These are phyloP conservation scores for Gymnoscelis rufifasciata DNA, from an alignment of 2,888 invertebrate species.

Conservation along the genomic window DNA sequence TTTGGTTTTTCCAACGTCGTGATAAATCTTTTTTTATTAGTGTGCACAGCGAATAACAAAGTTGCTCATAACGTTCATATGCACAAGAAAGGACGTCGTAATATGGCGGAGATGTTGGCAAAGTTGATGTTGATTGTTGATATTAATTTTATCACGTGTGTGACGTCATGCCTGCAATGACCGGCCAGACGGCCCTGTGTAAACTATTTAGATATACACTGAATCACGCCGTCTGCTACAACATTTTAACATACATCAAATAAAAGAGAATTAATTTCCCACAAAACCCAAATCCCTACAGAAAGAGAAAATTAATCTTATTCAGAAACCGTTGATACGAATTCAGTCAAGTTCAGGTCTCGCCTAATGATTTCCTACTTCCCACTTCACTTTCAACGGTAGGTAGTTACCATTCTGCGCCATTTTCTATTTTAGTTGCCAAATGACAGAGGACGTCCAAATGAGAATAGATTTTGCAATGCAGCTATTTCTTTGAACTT, in stretches of 20 bases:
- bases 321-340: slow-evolving; percentile 22
- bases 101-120: slow-evolving; percentile 36
- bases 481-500: not conserved
- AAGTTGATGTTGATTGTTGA: slow-evolving; percentile 41
- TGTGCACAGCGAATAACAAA: slow-evolving; percentile 50
- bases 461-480: slow-evolving; percentile 7
- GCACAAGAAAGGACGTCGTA: slow-evolving; percentile 42
- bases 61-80: slow-evolving; percentile 49
- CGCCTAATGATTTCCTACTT: slow-evolving; percentile 33
- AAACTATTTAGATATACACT: slow-evolving; percentile 28
- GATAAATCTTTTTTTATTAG: slow-evolving; percentile 41
- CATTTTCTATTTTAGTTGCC: slow-evolving; percentile 28
- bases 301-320: slow-evolving; percentile 9
- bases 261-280: not conserved
- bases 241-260: slow-evolving; percentile 17
- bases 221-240: slow-evolving; percentile 22
- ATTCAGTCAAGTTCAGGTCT: slow-evolving; percentile 28
- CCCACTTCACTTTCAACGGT: slow-evolving; percentile 27
- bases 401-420: slow-evolving; percentile 18
- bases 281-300: too few species aligned
- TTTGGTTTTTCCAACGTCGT: slow-evolving; percentile 24
- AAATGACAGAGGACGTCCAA: slow-evolving; percentile 20
- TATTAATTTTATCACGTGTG: slow-evolving; percentile 48
- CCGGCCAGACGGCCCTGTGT: slow-evolving; percentile 41
- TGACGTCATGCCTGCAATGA: slow-evolving; percentile 44